Conservation (phyloP, 2,113 vertebrate genomes). For the Desmodus rotundus region DNA sequence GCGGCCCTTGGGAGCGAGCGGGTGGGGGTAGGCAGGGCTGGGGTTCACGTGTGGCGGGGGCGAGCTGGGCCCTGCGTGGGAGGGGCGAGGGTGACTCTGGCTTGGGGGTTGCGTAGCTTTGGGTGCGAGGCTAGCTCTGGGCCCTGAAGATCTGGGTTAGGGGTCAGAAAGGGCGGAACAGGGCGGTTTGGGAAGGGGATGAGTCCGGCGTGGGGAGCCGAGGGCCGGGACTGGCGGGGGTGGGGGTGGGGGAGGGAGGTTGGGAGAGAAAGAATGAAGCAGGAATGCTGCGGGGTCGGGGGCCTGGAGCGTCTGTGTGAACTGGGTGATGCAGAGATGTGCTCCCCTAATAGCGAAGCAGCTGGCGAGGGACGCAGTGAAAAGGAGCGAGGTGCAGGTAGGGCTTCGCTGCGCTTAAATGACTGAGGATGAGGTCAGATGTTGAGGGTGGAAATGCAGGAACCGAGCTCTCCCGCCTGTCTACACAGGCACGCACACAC, state of each 20-base stretch:
- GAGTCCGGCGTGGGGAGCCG: not conserved
- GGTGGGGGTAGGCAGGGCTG: not conserved
- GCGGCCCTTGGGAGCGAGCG: not conserved
- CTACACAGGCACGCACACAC: not conserved
- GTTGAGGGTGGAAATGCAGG: constrained; percentile 8
- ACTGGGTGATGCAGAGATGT: not conserved
- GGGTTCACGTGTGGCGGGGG: not conserved
- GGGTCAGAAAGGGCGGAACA: not conserved
- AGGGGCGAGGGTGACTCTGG: not conserved
- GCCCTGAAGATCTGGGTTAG: not conserved
- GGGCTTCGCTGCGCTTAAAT: constrained; percentile 34
- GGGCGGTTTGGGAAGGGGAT: not conserved
- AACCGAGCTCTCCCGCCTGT: constrained; percentile 33
- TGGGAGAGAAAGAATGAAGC: not conserved
- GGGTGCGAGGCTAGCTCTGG: not conserved
- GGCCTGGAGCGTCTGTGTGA: not conserved
- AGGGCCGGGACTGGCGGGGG: not conserved
- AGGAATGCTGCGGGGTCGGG: not conserved
- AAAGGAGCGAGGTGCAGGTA: constrained; percentile 56
- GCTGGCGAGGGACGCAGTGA: not conserved
- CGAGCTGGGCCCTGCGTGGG: not conserved
- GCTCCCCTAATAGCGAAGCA: not conserved
- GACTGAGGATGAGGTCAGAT: constrained; percentile 58
- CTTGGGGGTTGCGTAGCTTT: not conserved
- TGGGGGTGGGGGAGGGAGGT: not conserved